These are phyloP conservation scores for Haliclona indistincta DNA, from an alignment of 37 sponge, comb jelly and placozoan species.

Conservation along the genomic window DNA sequence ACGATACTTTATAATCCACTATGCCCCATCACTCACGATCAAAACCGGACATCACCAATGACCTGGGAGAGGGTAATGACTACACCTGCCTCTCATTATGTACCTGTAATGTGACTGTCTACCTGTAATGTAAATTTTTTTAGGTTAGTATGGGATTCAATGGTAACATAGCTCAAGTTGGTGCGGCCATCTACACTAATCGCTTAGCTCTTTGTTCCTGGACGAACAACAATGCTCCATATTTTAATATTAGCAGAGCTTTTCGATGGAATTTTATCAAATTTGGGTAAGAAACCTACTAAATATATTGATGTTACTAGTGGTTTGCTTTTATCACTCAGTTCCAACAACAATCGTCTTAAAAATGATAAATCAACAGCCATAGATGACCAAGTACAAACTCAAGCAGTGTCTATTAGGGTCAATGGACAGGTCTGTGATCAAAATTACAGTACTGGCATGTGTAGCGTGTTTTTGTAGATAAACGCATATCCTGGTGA, in stretches of 20 bases:
- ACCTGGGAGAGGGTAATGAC: conserved; percentile 30
- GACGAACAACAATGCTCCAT: not conserved
- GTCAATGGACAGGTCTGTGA: not conserved
- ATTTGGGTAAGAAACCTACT: not conserved
- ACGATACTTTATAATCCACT: conserved; percentile 50
- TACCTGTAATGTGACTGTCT: not conserved
- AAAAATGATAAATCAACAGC: too few species aligned
- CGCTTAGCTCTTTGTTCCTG: not conserved
- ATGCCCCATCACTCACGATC: conserved; percentile 45
- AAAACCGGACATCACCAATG: conserved; percentile 26
- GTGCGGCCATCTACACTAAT: not conserved
- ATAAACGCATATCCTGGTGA: conserved; percentile 4
- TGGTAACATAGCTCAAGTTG: conserved; percentile 1
- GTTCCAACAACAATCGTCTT: not conserved
- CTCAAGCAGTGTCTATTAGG: not conserved
- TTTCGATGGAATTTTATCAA: not conserved
- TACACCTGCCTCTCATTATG: not conserved
- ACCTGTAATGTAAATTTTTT: not conserved
- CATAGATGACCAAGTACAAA: not conserved
- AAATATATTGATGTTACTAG: not conserved
- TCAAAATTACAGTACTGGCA: too few species aligned
- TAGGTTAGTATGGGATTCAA: not conserved
- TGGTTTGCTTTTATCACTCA: not conserved
- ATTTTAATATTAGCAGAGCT: not conserved
- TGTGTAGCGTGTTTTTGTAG: not conserved